Evolutionary conservation across 2,797 vertebrate genomes (phyloP), one percentile per base, ranked within the genome.

Genomic region (Pyrocephalus nanus): DNA sequence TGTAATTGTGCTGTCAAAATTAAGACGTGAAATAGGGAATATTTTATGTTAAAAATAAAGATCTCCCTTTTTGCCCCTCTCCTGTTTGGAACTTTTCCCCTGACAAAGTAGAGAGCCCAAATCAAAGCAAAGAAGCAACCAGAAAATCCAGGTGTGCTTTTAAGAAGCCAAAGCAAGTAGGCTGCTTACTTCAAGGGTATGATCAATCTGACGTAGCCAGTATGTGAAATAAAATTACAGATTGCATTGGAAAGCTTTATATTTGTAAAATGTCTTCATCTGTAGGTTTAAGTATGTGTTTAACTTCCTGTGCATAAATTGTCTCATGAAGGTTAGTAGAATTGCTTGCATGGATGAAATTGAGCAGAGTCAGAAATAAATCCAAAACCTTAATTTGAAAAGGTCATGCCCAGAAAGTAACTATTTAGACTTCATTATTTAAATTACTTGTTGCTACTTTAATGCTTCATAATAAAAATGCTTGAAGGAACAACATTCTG

Each of bases 401-500:
- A 83, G 93, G 84, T 90, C 48, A 6, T 80, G 65, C 76, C 73
- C 73, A 91, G 65, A 94, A 86, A 90, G 66, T 93, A 88, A 48
- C 76, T 94, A 16, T 71, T 95, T 69, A 87, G 81, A 48, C 76
- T 71, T 92, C 45, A 36, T 93, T 88, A 90, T 93, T 93, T 71
- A 74, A 93, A 73, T 90, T 47, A 27, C 62, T 96, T 9, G 3
- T 89, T 93, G 79, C 27, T 89, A 19, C 76, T 92, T 96, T 80
- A 90, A 70, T 92, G 81, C 51, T 84, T 78, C 58, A 17, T 90
- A 75, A 87, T 91, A 78, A 94, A 96, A 94, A 89, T 94, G 67
- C 94, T 96, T 96, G 86, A 81, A 96, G 90, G 72, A 93, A 34
- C 83, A 93, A 27, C 67, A n/a, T 96, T 97, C 81, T 91, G 4